These are phyloP conservation scores for Lasioglossum malachurum DNA, from an alignment of 2,888 invertebrate genomes.

Conservation along the genomic window DNA sequence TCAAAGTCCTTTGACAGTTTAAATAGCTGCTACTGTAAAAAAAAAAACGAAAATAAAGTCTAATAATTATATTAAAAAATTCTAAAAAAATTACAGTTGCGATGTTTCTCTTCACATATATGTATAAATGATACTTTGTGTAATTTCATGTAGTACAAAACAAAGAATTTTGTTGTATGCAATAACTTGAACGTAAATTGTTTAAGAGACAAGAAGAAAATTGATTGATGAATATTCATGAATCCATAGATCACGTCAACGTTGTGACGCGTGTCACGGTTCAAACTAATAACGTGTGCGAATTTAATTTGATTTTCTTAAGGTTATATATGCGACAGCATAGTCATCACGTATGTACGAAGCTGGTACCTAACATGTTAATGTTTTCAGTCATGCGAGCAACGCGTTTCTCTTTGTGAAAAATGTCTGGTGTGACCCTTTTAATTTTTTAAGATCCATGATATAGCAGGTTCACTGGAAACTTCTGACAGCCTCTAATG, in stretches of 20 bases:
- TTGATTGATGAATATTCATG: not conserved
- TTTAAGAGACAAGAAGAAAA: not conserved
- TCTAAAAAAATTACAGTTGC: no score
- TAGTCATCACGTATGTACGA: not conserved
- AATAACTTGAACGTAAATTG: not conserved
- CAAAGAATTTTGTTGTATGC: not conserved
- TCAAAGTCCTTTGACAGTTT: no score
- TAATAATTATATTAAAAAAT: no score
- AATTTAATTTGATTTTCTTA: not conserved
- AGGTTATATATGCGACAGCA: not conserved
- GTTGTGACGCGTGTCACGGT: not conserved
- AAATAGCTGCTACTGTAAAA: no score
- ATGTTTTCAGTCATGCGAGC: not conserved
- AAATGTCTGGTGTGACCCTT: not conserved
- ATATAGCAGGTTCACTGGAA: not conserved
- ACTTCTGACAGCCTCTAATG: constrained; percentile 5
- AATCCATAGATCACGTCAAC: not conserved
- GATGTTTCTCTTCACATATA: no score
- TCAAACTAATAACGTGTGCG: not conserved
- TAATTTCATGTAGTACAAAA: no score
- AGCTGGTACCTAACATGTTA: not conserved
- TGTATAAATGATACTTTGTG: no score
- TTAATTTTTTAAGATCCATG: not conserved
- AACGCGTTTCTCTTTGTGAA: constrained; percentile 1
- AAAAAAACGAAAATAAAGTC: no score